Evolutionary conservation across 2,888 invertebrate genomes (phyloP), one percentile per base, ranked within the genome.

Genomic region (Drosophila nr. fundita): DNA sequence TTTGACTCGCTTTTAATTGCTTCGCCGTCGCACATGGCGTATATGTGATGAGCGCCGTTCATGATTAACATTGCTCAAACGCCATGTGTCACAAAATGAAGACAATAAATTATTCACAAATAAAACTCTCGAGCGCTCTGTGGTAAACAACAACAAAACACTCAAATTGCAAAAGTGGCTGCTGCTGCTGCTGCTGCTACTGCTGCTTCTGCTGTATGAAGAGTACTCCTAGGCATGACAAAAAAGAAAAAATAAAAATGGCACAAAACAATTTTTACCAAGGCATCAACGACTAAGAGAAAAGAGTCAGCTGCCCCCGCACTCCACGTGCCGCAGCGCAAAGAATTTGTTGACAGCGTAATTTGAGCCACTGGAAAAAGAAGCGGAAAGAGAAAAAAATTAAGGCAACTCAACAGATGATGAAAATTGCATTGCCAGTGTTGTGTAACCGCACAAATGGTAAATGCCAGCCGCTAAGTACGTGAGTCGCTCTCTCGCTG

Each of bases 71-170:
- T 69, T 75, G 54, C 68, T 71, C 54, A 79, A 73, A 79, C 82
- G 82, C 61, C 72, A 30, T n/a, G 13, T 42, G 62, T 4, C 60
- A 40, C 48, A n/a, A 45, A 45, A 45, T 45, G 21, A 45, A 29
- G 24, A 45, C 68, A 76, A 76, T 89, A 83, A 85, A 78, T 85
- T 67, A 82, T 76, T 68, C 74, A 77, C 48, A 78, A 80, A 87
- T 85, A 85, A 89, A 89, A 77, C 80, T 84, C 84, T 89, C 68
- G 34, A 30, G 57, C 45, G 52, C 57, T 57, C 49, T 64, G 52
- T 61, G 52, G 85, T 76, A 88, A 83, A 90, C 87, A 90, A 76
- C 74, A 89, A 83, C 86, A 86, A 83, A 86, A 73, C 85, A 87
- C 89, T 89, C 66, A 36, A 34, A 63, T 40, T 30, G 42, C 50